These are phyloP conservation scores for Polydrusus tereticollis DNA, from an alignment of 2,888 invertebrate species.

Conservation along the genomic window DNA sequence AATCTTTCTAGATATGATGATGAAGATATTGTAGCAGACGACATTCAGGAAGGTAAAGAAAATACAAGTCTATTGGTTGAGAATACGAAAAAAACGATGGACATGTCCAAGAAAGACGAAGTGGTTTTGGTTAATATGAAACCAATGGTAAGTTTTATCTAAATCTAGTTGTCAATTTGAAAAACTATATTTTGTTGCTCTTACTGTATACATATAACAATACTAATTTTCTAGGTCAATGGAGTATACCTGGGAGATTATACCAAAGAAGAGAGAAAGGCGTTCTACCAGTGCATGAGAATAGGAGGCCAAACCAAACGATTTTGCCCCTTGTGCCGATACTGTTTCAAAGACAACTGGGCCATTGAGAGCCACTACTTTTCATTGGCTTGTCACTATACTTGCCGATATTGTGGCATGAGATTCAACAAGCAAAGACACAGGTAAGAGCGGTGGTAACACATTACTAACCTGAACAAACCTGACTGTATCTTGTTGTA, in stretches of 20 bases:
- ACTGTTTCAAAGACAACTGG: constrained; percentile 67
- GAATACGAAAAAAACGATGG: constrained; percentile 44
- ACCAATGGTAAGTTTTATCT: constrained; percentile 43
- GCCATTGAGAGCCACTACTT: constrained; percentile 66
- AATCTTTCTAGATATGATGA: constrained; percentile 36
- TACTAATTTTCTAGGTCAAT: constrained; percentile 55
- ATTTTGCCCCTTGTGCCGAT: constrained; percentile 65
- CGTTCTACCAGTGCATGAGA: constrained; percentile 63
- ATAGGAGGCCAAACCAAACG: constrained; percentile 63
- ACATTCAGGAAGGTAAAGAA: constrained; percentile 16
- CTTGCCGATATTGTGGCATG: constrained; percentile 65
- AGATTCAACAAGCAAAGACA: constrained; percentile 65
- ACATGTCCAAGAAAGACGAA: constrained; percentile 51
- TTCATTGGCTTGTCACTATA: constrained; percentile 64
- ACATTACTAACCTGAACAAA: background rate
- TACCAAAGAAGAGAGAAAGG: constrained; percentile 63
- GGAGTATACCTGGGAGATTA: constrained; percentile 62
- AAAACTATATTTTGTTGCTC: background rate
- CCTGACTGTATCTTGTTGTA: no score
- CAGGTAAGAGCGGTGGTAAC: constrained; percentile 29
- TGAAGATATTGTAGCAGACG: constrained; percentile 36
- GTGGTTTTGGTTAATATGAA: constrained; percentile 53
- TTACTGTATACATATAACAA: no score
- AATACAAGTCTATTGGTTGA: constrained; percentile 47
- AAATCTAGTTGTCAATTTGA: no score